phyloP scores from a whole-genome alignment of 2,888 invertebrate species.

The Rhorus exstirpatorius region DNA sequence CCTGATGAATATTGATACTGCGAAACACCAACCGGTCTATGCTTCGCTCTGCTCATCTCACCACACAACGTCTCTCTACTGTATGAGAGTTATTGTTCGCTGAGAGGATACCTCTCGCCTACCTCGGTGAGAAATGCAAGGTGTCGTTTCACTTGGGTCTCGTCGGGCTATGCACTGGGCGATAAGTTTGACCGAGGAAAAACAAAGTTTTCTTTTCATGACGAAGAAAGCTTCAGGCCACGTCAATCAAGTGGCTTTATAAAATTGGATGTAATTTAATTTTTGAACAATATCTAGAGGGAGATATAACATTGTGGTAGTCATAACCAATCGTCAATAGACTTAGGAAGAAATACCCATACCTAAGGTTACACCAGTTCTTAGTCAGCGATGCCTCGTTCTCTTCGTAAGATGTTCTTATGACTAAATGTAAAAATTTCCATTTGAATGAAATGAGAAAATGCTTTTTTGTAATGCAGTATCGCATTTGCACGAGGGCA shows the following conservation, averaged over 20 bases:
- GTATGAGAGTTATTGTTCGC: slow-evolving; percentile 16
- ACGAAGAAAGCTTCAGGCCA: not conserved
- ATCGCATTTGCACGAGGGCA: too few relatives aligned
- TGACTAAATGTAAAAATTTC: too few relatives aligned
- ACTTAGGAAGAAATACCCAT: too few relatives aligned
- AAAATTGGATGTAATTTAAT: not conserved
- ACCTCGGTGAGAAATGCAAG: slow-evolving; percentile 78
- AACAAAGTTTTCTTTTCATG: not conserved
- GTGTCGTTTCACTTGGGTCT: slow-evolving; percentile 72
- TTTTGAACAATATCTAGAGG: too few relatives aligned
- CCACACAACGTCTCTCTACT: slow-evolving; percentile 51
- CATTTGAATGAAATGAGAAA: too few relatives aligned
- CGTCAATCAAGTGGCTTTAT: not conserved
- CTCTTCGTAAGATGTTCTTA: too few relatives aligned
- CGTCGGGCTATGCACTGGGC: not conserved
- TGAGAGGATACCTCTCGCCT: slow-evolving; percentile 35
- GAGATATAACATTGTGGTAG: too few relatives aligned
- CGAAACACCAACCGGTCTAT: slow-evolving; percentile 69
- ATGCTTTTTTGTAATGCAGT: too few relatives aligned
- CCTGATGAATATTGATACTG: slow-evolving; percentile 86
- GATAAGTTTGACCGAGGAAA: slow-evolving; percentile 32
- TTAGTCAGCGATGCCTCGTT: too few relatives aligned
- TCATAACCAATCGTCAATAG: too few relatives aligned
- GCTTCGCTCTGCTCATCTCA: slow-evolving; percentile 62
- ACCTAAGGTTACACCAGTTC: too few relatives aligned